These are phyloP conservation scores for Perca schrenkii DNA, from an alignment of 2,113 vertebrate genomes.

Conservation along the genomic window DNA sequence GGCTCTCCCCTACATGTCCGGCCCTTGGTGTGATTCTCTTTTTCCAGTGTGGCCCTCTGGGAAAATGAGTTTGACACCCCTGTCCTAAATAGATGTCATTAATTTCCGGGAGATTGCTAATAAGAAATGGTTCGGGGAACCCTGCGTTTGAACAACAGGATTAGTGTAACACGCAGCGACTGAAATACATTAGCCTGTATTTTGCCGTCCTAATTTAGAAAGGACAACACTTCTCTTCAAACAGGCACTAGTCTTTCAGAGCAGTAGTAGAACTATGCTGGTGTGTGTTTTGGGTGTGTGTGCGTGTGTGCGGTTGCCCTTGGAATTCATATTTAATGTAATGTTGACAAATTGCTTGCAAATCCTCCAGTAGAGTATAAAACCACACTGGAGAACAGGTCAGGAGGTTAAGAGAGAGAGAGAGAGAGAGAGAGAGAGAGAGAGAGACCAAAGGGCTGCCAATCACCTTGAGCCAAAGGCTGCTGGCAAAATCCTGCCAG, in stretches of 20 bases:
- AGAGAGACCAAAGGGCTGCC: slow-evolving; percentile 31
- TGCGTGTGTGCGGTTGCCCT: slow-evolving; percentile 14
- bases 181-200: slow-evolving; percentile 43
- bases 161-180: slow-evolving; percentile 37
- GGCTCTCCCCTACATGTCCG: no score
- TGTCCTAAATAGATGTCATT: slow-evolving; percentile 85
- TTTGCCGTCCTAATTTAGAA: slow-evolving; percentile 23
- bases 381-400: slow-evolving; percentile 38
- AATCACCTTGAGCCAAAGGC: slow-evolving; percentile 45
- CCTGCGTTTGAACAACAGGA: slow-evolving; percentile 80
- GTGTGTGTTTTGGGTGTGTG: background rate
- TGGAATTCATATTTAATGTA: slow-evolving; percentile 51
- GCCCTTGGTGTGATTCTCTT: no score
- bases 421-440: background rate
- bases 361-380: slow-evolving; percentile 19
- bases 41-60: no score
- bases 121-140: slow-evolving; percentile 86
- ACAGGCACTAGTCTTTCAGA: slow-evolving; percentile 11
- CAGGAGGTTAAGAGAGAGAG: slow-evolving; percentile 43
- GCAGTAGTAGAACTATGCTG: background rate
- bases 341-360: slow-evolving; percentile 49
- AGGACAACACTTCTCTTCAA: slow-evolving; percentile 37
- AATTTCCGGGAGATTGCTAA: slow-evolving; percentile 87
- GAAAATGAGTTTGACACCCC: no score
- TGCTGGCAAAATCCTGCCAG: slow-evolving; percentile 16